Percentiles rank a stretch among this genome's conserved stretches.
Evolutionary conservation across 2,113 vertebrate species (phyloP).

Genomic region (Papio anubis): DNA sequence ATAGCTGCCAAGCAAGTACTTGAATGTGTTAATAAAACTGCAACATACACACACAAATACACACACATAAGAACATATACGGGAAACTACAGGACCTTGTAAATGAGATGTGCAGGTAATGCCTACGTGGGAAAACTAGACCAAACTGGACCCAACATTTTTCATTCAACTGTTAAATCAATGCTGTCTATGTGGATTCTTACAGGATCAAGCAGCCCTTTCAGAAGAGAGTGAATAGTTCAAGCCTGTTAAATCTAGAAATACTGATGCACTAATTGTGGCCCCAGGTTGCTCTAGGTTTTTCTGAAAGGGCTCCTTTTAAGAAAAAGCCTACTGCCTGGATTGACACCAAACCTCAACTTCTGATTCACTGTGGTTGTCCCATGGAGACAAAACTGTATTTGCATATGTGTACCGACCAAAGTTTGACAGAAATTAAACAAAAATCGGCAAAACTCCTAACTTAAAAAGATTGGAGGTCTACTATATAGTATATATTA

Average conservation of each 20-base stretch:
- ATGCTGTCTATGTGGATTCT: background rate
- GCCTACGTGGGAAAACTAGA: background rate
- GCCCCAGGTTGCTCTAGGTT: background rate
- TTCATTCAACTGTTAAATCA: conserved; percentile 24
- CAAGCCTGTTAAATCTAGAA: background rate
- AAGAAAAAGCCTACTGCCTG: background rate
- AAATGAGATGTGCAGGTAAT: background rate
- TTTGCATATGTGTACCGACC: background rate
- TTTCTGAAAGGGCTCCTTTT: background rate
- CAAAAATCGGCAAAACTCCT: background rate
- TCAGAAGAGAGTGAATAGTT: background rate
- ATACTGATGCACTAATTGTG: background rate
- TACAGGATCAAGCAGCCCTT: background rate
- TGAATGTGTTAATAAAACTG: background rate
- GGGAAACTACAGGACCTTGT: background rate
- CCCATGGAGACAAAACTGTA: background rate
- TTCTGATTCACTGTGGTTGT: background rate
- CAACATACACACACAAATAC: background rate
- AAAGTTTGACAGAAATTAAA: background rate
- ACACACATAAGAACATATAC: background rate
- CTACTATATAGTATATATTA: background rate
- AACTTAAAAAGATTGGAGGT: background rate
- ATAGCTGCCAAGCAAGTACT: background rate
- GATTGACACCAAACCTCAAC: background rate
- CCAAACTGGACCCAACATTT: background rate